These are phyloP conservation scores for Andrena marginata DNA, from an alignment of 2,888 invertebrate species.

Conservation along the genomic window DNA sequence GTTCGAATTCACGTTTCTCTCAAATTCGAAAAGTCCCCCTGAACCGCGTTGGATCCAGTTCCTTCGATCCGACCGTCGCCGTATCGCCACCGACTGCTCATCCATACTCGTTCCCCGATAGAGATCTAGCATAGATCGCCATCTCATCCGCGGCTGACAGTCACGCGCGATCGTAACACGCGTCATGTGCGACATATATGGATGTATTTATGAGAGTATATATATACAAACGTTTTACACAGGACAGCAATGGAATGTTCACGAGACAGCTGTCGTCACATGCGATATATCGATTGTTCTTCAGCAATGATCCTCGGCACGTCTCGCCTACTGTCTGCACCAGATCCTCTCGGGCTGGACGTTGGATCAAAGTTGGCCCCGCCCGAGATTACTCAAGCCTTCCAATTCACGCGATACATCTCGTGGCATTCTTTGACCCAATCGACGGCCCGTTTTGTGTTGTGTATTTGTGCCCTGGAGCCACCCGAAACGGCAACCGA, in stretches of 20 bases:
- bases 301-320: slow-evolving; percentile 77
- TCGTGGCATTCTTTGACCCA: slow-evolving; percentile 65
- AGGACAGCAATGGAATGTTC: slow-evolving; percentile 75
- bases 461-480: slow-evolving; percentile 65
- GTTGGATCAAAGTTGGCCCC: slow-evolving; percentile 66
- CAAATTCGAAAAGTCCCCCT: background rate
- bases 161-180: slow-evolving; percentile 54
- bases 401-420: background rate
- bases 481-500: slow-evolving; percentile 44
- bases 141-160: slow-evolving; percentile 28
- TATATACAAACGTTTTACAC: slow-evolving; percentile 68
- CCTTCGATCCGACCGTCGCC: slow-evolving; percentile 23
- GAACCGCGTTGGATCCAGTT: slow-evolving; percentile 27
- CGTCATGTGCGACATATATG: slow-evolving; percentile 41
- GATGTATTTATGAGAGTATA: slow-evolving; percentile 24
- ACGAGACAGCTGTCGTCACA: slow-evolving; percentile 74
- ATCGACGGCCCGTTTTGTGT: slow-evolving; percentile 61
- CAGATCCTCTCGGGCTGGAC: slow-evolving; percentile 63
- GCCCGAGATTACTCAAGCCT: background rate
- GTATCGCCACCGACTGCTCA: slow-evolving; percentile 45
- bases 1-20: too few relatives aligned
- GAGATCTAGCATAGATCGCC: slow-evolving; percentile 40
- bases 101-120: slow-evolving; percentile 25
- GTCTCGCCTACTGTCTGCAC: slow-evolving; percentile 80
- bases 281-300: slow-evolving; percentile 73